These are phyloP conservation scores for Campopleginae sp. DNA, from an alignment of 2,888 invertebrate genomes.

Conservation along the genomic window DNA sequence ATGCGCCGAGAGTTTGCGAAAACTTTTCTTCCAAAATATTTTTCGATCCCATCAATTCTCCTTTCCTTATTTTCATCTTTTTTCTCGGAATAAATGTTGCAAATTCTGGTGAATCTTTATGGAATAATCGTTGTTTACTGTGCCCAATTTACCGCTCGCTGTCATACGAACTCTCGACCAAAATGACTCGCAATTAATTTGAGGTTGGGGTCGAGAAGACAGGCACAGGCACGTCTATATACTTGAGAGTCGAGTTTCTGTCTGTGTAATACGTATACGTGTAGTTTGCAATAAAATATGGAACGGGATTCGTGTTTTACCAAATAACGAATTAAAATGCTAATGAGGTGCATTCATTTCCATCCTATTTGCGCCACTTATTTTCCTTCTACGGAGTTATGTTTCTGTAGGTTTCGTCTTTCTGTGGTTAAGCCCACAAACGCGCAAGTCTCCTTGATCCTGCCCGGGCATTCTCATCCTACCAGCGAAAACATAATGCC, in stretches of 20 bases:
- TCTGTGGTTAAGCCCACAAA: neutral
- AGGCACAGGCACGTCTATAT: neutral
- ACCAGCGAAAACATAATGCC: constrained; percentile 11
- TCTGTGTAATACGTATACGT: neutral
- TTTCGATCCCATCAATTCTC: neutral
- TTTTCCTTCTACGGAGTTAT: constrained; percentile 60
- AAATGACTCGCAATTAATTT: constrained; percentile 2
- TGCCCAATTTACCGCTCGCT: neutral
- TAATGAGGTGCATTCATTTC: constrained; percentile 77
- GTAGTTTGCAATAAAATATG: constrained; percentile 29
- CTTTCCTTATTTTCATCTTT: constrained; percentile 1
- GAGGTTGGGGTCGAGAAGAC: constrained; percentile 5
- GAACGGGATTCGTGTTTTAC: constrained; percentile 52
- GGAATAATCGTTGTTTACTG: neutral
- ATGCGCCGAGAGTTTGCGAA: constrained; percentile 44
- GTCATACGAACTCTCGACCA: neutral
- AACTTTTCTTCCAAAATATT: constrained; percentile 52
- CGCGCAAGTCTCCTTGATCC: constrained; percentile 1
- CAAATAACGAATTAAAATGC: constrained; percentile 77
- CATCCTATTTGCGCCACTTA: constrained; percentile 72
- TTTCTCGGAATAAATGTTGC: neutral
- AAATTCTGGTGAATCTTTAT: neutral
- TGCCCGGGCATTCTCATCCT: neutral
- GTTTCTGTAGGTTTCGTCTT: constrained; percentile 52
- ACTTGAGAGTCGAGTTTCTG: constrained; percentile 17